phyloP scores from a whole-genome alignment of 2,113 vertebrate species.

The Sapajus apella region DNA sequence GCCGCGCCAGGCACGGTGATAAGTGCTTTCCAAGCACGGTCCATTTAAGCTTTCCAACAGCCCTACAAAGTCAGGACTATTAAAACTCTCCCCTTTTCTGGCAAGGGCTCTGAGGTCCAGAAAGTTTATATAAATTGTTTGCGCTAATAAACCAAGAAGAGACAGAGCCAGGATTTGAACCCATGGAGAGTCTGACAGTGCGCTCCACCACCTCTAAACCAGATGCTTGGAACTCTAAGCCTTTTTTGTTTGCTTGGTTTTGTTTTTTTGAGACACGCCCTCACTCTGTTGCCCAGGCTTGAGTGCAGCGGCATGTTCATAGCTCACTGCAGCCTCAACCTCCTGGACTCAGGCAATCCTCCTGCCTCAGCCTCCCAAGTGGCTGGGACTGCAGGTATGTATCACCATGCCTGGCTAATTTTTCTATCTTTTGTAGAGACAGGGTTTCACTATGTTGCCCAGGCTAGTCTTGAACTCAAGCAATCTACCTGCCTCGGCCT shows the following conservation, averaged over 20 bases:
- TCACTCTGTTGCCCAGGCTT: background rate
- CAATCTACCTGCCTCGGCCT: background rate
- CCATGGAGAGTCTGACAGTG: no score
- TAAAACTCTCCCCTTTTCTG: background rate
- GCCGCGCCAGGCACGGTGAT: fast-evolving
- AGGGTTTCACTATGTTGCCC: background rate
- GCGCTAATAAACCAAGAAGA: background rate
- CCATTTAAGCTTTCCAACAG: background rate
- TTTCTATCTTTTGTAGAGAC: background rate
- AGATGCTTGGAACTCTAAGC: background rate
- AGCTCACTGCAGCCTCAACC: background rate
- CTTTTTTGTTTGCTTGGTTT: background rate
- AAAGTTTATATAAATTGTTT: background rate
- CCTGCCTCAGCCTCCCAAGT: background rate
- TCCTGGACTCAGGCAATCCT: background rate
- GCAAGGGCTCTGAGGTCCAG: background rate
- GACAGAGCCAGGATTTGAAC: background rate
- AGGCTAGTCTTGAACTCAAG: background rate
- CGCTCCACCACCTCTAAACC: background rate
- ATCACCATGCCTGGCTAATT: background rate
- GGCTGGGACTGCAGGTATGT: background rate
- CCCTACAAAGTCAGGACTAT: background rate
- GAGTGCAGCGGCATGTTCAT: background rate
- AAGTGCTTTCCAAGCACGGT: background rate
- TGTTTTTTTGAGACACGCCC: background rate